Percentiles rank a stretch among this genome's conserved stretches.
Evolutionary conservation across 2,888 invertebrate species (phyloP).

Genomic region (Harmothoe impar): DNA sequence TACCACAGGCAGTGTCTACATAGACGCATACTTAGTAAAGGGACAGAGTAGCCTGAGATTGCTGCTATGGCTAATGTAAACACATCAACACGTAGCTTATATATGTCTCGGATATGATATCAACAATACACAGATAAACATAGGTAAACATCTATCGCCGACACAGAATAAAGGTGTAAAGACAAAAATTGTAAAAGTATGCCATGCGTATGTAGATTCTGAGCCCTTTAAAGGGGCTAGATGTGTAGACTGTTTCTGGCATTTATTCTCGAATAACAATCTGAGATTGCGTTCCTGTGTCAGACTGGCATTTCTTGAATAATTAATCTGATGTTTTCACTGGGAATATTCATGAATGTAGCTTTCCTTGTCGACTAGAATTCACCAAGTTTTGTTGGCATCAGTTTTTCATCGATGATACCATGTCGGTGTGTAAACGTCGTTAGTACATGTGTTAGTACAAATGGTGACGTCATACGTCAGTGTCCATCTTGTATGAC

Average conservation of each 20-base stretch:
- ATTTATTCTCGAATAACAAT: not conserved
- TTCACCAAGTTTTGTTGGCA: not conserved
- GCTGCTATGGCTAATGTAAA: not conserved
- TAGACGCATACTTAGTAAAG: not conserved
- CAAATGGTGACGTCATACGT: not conserved
- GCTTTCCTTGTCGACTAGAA: constrained; percentile 15
- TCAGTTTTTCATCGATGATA: not conserved
- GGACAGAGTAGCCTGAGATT: not conserved
- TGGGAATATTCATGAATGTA: not conserved
- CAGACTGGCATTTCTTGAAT: not conserved
- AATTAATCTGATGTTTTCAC: not conserved
- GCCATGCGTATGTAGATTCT: not conserved
- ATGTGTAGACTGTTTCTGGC: not conserved
- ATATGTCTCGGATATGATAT: not conserved
- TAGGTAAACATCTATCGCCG: not conserved
- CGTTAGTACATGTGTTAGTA: not conserved
- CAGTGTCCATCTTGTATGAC: not conserved
- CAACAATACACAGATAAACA: not conserved
- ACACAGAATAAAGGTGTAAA: not conserved
- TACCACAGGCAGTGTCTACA: not conserved
- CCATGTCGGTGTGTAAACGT: not conserved
- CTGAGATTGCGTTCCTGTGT: not conserved
- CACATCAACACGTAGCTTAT: not conserved
- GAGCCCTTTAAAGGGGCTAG: not conserved
- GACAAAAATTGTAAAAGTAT: not conserved